Evolutionary conservation across 1,140 invertebrate species (phyloP), one percentile per base, ranked within the genome.

Genomic region (Macrobrachium nipponense): DNA sequence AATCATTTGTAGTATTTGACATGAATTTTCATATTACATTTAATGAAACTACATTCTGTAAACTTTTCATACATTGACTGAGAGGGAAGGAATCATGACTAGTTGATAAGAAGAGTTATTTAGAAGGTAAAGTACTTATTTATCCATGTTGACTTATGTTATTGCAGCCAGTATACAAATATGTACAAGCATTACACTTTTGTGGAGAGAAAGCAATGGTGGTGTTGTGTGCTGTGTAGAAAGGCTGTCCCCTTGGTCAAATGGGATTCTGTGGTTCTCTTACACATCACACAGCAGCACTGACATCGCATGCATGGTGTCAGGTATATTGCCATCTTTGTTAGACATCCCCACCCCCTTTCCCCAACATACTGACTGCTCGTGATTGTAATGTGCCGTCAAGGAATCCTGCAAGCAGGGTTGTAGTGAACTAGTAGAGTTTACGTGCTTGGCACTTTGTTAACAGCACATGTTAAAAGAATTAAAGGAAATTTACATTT

Each of bases 351-450:
- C 51, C 76, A 61, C 62, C 14, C 43, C 60, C 27, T 17, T 62
- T 27, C 23, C 20, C 60, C 58, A 15, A 80, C 36, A 80, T 36
- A 64, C 77, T 80, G 77, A 44, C 77, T 80, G 77, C 77, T 66
- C 60, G 77, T 80, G 77, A 80, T 80, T 80, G 77, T 66, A 43
- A 80, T 80, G 77, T 80, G 77, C 77, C 77, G 77, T 80, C 77
- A 70, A 64, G 77, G 64, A 36, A 20, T 62, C 77, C 77, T 80
- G 77, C 77, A 64, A 80, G 77, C 77, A 80, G 77, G 77, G 77
- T 44, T 43, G 43, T 80, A 80, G 77, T 80, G 77, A 80, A 80
- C 61, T 80, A 80, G 77, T 64, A 27, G 43, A 80, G 61, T 80
- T 64, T 80, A 62, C 77, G 66, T 64, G 77, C 77, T 80, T 80